Base-by-base conservation (phyloP, 2,113 vertebrate genomes). In the Strix aluco region DNA sequence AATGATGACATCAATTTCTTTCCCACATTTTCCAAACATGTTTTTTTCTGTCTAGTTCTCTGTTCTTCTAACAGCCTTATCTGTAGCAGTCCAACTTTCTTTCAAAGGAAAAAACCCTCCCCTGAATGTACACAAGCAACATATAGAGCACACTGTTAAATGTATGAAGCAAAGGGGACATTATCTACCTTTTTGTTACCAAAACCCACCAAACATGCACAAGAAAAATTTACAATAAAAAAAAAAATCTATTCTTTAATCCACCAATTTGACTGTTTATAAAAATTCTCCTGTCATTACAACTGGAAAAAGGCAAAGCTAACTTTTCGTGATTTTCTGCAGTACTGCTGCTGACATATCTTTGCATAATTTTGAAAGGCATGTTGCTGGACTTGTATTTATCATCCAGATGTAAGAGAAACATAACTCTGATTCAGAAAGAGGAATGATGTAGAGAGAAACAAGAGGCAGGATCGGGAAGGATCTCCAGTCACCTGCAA, bases 151-250 rank as follows among this genome's bases (percentile, higher is more conserved):
- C 17, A 18, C 34, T 14, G 21, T 11, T 36, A 54, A 65, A 55
- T 0, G 1, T 13, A 44, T 6, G 44, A 67, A 3, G 1, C 6
- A 62, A 92, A 72, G 14, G 13, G 9, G 19, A 5, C 4, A 0
- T 9, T 44, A 42, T 9, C n/a, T 29, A 54, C 7, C 46, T 62
- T 25, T 15, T 34, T 30, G 6, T 57, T 52, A 36, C 25, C 21
- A 74, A 89, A 92, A 78, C 0, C 1, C 11, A 81, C 19, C 44
- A 71, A 87, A 77, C 15, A 25, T 4, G 5, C 32, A 47, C 34
- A 72, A 59, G 12, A 88, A 5, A 26, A 71, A 77, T 29, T 38
- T 27, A 46, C 55, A 88, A 46, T 27, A 19, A 49, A 73, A 62
- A 51, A 42, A 42, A 42, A 11, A 63, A 57, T 8, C 40, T 30